Base-by-base conservation (phyloP, 2,888 invertebrate species). In the Synergus laeviventris region DNA sequence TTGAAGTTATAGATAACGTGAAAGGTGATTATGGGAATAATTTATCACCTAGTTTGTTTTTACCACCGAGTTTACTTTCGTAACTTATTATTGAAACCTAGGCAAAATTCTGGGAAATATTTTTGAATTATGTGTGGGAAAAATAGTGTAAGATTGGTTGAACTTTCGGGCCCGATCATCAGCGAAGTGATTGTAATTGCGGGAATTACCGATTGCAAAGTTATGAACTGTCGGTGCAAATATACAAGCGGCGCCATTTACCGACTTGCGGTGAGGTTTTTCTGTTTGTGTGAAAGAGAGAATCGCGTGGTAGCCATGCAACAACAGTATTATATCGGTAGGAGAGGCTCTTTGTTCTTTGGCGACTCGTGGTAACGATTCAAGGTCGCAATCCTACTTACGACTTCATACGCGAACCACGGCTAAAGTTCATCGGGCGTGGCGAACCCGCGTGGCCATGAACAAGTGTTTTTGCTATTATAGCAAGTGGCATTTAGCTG, bases 181-280 rank as follows among this genome's bases (percentile, higher is more conserved):
- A 80, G 79, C 76, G 77, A 77, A 76, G 21, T 54, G 73, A 78
- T 74, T 74, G 79, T 82, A 86, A 87, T 87, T 86, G 83, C 84
- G 80, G 85, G 85, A 86, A 87, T 87, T 86, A 87, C 83, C 81
- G 81, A 86, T 87, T 81, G 84, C 81, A 78, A 85, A 88, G 83
- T 87, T 87, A 86, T 85, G 85, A 85, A 85, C 85, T 86, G 86
- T 82, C 83, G 86, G 85, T 86, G 85, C 87, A 87, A 87, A 84
- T 84, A 49, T 31, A 85, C 83, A 84, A 84, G 82, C 79, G 84
- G 82, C 81, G 84, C 85, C 82, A 84, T 83, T 45, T 31, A 31
- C 49, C 31, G 49, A 45, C 56, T n/a, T 56, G 70, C 70, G 70
- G 49, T 49, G 70, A 42, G 31, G n/a, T 24, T 64, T 21, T 39